Conservation (phyloP, 2,888 invertebrate species). For the Tinea pellionella region DNA sequence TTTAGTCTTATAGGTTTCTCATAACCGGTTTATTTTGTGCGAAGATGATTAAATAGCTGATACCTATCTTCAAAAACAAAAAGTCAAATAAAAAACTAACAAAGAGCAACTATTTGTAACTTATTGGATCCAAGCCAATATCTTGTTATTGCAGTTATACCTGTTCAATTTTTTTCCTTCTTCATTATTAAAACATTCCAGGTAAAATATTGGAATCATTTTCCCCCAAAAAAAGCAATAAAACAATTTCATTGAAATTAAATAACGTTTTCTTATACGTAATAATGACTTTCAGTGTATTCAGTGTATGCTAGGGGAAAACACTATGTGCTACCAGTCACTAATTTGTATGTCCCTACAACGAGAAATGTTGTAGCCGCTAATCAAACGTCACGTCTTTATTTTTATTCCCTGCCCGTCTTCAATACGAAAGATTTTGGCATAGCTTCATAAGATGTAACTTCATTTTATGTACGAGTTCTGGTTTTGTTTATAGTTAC, state of each 20-base stretch:
- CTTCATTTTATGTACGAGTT: conserved; percentile 12
- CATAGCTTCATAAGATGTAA: conserved; percentile 22
- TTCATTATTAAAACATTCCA: not conserved
- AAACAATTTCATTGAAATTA: too few species aligned
- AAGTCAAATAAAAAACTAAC: not conserved
- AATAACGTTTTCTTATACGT: too few species aligned
- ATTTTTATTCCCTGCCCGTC: conserved; percentile 3
- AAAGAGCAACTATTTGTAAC: not conserved
- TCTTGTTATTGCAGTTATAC: not conserved
- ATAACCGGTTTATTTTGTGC: not conserved
- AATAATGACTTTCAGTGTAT: too few species aligned
- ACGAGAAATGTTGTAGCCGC: not conserved
- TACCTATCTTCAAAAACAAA: not conserved
- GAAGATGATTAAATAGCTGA: not conserved
- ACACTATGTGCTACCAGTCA: not conserved
- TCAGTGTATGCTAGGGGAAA: not conserved
- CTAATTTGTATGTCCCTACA: not conserved
- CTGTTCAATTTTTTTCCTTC: not conserved
- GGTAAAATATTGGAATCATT: not conserved
- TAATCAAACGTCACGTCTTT: conserved; percentile 5
- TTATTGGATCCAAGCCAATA: conserved; percentile 5
- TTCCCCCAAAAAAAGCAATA: too few species aligned
- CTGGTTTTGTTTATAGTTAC: conserved; percentile 11
- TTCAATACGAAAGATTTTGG: conserved; percentile 19
- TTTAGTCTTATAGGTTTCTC: not conserved